Evolutionary conservation across 1,140 invertebrate species (phyloP).

Genomic region (Leptopilina boulardi): DNA sequence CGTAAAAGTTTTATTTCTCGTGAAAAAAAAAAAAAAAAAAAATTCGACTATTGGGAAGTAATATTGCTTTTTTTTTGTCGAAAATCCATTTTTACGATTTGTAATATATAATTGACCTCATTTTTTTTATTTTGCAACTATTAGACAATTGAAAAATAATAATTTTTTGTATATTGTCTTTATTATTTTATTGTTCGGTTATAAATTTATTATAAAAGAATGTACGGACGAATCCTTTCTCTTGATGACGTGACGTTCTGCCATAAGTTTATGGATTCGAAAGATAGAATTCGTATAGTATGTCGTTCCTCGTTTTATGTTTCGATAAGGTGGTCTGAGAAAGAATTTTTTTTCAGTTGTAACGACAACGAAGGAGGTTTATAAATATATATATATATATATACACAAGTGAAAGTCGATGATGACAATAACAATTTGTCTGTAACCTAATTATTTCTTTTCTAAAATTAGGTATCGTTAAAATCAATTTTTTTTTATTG

Average conservation of each 20-base stretch:
- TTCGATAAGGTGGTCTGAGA: conserved; percentile 7
- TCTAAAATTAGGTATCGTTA: neutral
- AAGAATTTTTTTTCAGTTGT: conserved; percentile 32
- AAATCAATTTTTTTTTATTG: neutral
- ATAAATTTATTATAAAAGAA: neutral
- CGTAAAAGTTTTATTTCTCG: too few relatives aligned
- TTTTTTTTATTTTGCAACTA: too few relatives aligned
- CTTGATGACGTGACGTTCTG: conserved; percentile 30
- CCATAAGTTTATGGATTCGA: neutral
- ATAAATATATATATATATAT: too few relatives aligned
- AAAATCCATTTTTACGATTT: too few relatives aligned
- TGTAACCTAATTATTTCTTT: conserved; percentile 65
- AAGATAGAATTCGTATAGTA: conserved; percentile 30
- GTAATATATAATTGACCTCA: too few relatives aligned
- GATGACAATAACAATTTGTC: conserved; percentile 58
- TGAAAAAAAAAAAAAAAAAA: too few relatives aligned
- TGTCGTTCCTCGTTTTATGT: conserved; percentile 27
- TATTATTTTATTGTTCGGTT: conserved; percentile 12
- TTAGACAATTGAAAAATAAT: too few relatives aligned
- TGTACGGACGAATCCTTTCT: conserved; percentile 7
- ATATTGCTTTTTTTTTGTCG: too few relatives aligned
- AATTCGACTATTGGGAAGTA: too few relatives aligned
- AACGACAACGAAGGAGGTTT: conserved; percentile 42
- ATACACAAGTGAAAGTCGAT: conserved; percentile 72
- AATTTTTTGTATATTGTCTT: neutral